Base-by-base conservation (phyloP, 2,888 invertebrate genomes). In the Apamea epomidion region DNA sequence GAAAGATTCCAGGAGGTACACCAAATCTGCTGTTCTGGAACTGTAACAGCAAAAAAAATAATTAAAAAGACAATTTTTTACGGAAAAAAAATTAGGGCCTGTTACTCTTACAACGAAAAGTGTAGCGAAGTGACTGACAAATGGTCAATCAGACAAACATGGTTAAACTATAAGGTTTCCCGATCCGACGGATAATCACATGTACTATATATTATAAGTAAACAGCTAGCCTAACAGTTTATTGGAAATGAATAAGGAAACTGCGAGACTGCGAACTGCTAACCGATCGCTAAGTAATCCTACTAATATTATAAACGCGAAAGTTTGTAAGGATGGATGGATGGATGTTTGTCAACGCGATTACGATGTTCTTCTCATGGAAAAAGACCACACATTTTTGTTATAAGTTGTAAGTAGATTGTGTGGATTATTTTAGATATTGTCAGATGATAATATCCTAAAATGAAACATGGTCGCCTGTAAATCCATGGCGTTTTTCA, bases 1-100 rank as follows among this genome's bases (percentile, higher is more conserved):
- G 1, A 70, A 14, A 0, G 64, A 37, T 69, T 88, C 84, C 29
- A 87, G n/a, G 4, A 64, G n/a, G 0, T 1, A 5, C 2, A 84
- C 77, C 2, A 77, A 42, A 0, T 71, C 42, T 5, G 77, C 77
- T 72, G 87, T 88, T 58, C 5, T 87, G 4, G 75, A 37, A 51
- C 87, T 87, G 71, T 10, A 77, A 77, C 1, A 64, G 37, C 37
- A 37, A 37, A 37, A 37, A 37, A 37, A 37, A 37, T 2, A 32
- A 32, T 32, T 32, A 32, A 32, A 37, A 37, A 37, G 37, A 37
- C 37, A 4, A 0, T 37, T 37, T 37, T 37, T 37, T 37, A 5
- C 37, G 37, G 37, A 48, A 25, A 21, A 70, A 48, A 4, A 29
- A 51, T 37, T 42, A 42, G 7, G 4, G 7, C 8, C 21, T 21